These are phyloP conservation scores for Epizoanthus illoricatus DNA, from an alignment of 92 coral and sea anemone species.

Conservation along the genomic window DNA sequence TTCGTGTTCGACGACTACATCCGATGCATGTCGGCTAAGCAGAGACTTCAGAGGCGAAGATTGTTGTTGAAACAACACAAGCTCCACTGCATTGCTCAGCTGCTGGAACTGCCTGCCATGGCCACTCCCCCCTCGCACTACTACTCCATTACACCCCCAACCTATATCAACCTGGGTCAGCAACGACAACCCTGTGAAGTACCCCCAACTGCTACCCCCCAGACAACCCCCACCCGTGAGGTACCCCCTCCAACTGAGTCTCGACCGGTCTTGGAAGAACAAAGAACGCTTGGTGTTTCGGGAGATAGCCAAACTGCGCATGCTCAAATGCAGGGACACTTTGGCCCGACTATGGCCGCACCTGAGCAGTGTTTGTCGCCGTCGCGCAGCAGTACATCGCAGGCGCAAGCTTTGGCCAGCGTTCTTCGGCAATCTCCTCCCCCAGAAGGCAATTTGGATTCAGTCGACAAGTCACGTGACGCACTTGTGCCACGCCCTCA, in stretches of 20 bases:
- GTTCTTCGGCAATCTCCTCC: conserved; percentile 90
- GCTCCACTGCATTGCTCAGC: conserved; percentile 93
- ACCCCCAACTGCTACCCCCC: conserved; percentile 58
- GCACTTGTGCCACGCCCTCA: conserved; percentile 29
- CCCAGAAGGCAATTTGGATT: conserved; percentile 12
- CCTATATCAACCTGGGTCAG: conserved; percentile 79
- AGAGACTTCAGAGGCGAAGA: conserved; percentile 93
- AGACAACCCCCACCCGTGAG: conserved; percentile 19
- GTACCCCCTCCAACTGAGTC: conserved; percentile 32
- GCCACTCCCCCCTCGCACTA: conserved; percentile 88
- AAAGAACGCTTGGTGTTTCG: background rate
- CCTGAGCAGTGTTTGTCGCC: conserved; percentile 88
- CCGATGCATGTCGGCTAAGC: conserved; percentile 99
- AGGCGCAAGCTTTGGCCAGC: conserved; percentile 96
- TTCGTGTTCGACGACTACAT: conserved; percentile 98
- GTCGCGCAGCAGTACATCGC: conserved; percentile 71
- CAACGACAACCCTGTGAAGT: conserved; percentile 47
- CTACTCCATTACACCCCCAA: conserved; percentile 93
- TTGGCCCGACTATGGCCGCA: conserved; percentile 62
- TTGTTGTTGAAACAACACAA: conserved; percentile 89
- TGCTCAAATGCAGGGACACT: conserved; percentile 21
- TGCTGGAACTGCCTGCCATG: conserved; percentile 96
- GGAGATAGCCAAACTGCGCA: conserved; percentile 20
- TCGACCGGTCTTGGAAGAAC: conserved; percentile 18
- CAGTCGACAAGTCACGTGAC: conserved; percentile 27